A percentile compares a stretch with the other conserved stretches of the same genome.
These are phyloP conservation scores for Aleadryas rufinucha DNA, from an alignment of 2,113 vertebrate genomes.

Conservation along the genomic window DNA sequence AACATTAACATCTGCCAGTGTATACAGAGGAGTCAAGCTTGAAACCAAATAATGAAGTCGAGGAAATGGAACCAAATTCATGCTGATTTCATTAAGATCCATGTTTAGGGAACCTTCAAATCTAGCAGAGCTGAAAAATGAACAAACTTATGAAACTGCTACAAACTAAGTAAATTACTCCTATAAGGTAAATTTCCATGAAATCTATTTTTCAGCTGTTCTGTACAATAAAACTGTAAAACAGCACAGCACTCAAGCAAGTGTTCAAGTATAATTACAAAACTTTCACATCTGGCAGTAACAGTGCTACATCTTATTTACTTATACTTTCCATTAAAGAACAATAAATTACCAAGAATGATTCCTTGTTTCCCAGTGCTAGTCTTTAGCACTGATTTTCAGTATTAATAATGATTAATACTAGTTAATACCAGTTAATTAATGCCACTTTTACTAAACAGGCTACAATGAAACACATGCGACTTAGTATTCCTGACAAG, in stretches of 20 bases:
- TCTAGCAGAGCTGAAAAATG: constrained; percentile 84
- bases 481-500: not conserved
- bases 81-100: constrained; percentile 96
- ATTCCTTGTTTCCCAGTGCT: not conserved
- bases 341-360: not conserved
- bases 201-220: not conserved
- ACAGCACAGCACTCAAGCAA: not conserved
- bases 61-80: constrained; percentile 97
- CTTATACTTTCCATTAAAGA: not conserved
- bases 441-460: not conserved
- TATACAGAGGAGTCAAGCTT: constrained; percentile 92
- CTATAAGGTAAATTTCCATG: not conserved
- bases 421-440: not conserved
- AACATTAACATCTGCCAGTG: constrained; percentile 84
- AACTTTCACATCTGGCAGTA: not conserved
- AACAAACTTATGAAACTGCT: not conserved
- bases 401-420: not conserved
- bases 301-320: not conserved
- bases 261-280: not conserved
- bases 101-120: constrained; percentile 97
- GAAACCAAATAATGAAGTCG: constrained; percentile 92
- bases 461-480: not conserved
- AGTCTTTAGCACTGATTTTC: not conserved
- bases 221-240: not conserved
- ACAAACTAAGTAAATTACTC: not conserved